Percentiles rank a stretch among this genome's conserved stretches.
These are phyloP conservation scores for Malaclemys terrapin DNA, from an alignment of 2,113 vertebrate genomes.

Conservation along the genomic window DNA sequence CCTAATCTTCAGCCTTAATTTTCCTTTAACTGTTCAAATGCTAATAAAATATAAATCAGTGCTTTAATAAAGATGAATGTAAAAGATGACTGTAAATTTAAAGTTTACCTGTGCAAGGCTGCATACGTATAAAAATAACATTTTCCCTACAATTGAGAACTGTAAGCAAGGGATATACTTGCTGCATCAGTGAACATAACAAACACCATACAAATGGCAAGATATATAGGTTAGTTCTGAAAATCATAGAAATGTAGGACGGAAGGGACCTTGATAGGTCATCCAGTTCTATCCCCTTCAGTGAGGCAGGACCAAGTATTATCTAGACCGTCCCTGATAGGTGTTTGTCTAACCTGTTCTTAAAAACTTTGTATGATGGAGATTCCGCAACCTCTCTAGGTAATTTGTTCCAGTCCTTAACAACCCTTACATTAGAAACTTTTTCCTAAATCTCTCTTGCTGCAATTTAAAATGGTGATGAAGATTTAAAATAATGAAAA, in stretches of 20 bases:
- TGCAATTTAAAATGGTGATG: not conserved
- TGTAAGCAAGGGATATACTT: constrained; percentile 12
- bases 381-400: too few species aligned
- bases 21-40: not conserved
- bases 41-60: constrained; percentile 45
- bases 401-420: too few species aligned
- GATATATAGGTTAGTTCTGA: not conserved
- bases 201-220: not conserved
- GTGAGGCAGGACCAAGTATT: too few species aligned
- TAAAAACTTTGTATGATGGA: too few species aligned
- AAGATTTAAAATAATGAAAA: not conserved
- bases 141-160: constrained; percentile 13
- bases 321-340: too few species aligned
- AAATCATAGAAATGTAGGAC: too few species aligned
- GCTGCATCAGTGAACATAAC: not conserved
- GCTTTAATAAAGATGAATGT: not conserved
- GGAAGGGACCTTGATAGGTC: too few species aligned
- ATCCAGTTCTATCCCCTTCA: too few species aligned
- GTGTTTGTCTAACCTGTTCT: too few species aligned
- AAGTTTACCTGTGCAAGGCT: constrained; percentile 14
- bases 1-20: too few species aligned
- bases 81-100: not conserved
- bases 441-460: too few species aligned
- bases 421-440: too few species aligned
- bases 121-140: constrained; percentile 11